Base-by-base conservation (phyloP, 1,140 invertebrate species). In the Scylla paramamosain region DNA sequence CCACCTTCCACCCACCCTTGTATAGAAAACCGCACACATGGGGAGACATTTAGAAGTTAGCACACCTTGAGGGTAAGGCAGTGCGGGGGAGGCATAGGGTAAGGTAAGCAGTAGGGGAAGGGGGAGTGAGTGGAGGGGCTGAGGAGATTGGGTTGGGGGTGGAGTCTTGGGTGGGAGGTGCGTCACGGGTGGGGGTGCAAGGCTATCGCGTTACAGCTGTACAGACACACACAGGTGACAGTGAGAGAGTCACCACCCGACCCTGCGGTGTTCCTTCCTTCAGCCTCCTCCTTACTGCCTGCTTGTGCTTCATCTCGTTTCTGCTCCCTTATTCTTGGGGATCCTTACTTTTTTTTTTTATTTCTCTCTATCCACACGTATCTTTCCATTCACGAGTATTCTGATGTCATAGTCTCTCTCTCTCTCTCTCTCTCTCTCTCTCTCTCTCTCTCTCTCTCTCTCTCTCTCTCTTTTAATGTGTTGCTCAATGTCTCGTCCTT, bases 141-240 rank as follows among this genome's bases (percentile, higher is more conserved):
- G 52, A 20, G 52, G 20, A 77, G 67, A 20, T 1, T 77, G 67
- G 67, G 25, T 25, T 77, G 67, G 25, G 67, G 4, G 67, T 77
- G 67, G 67, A 20, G 39, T 25, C 32, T 10, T 91, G 89, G 46
- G 20, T 12, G 89, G 46, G 25, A 52, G 45, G 46, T 48, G 87
- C 32, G 31, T 89, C 87, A 46, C 46, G 52, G 52, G 48, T 52
- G 46, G 46, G 28, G 48, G 90, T 29, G 16, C 1, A 29, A n/a
- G 48, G 67, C 67, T 16, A 91, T 91, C 46, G 12, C 29, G 46
- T 91, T 59, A 77, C 90, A 91, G 32, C 90, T 91, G 90, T 91
- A 91, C 29, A 77, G 52, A 91, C 52, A 91, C 45, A 91, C 46
- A 77, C 90, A 91, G 90, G 90, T 91, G 52, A 16, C 90, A 91